Conservation (phyloP, 2,113 vertebrate species). For the Xiphorhynchus elegans region DNA sequence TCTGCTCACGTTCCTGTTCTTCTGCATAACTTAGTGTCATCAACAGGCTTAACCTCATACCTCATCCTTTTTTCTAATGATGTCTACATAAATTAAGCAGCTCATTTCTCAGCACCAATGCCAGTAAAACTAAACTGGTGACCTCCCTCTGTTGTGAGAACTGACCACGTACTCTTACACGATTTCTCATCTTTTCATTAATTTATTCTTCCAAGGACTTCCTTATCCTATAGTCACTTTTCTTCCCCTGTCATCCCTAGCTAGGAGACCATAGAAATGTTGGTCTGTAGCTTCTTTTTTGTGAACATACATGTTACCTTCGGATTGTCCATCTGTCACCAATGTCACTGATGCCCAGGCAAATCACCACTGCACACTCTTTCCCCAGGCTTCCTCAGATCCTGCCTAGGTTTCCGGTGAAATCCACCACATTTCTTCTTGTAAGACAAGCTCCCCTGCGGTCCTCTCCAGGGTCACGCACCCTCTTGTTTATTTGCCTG, state of each 20-base stretch:
- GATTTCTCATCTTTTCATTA: background rate
- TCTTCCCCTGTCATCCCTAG: background rate
- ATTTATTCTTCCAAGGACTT: background rate
- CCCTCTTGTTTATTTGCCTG: constrained; percentile 38
- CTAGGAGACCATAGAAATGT: background rate
- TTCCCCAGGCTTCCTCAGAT: constrained; percentile 1
- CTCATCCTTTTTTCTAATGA: background rate
- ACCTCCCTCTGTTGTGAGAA: background rate
- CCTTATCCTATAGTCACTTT: background rate
- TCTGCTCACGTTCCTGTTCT: background rate
- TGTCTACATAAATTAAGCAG: background rate
- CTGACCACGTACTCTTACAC: background rate
- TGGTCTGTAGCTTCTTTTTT: background rate
- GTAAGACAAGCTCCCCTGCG: background rate
- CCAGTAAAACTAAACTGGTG: background rate
- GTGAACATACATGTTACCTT: background rate
- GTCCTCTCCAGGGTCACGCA: background rate
- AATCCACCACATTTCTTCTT: constrained; percentile 8
- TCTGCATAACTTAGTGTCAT: background rate
- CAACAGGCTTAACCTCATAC: background rate
- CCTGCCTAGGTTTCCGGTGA: constrained; percentile 13
- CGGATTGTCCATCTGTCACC: background rate
- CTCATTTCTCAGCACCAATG: background rate
- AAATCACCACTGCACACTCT: background rate
- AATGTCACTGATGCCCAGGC: background rate